Evolutionary conservation across 1,140 invertebrate species (phyloP).

Genomic region (Drosophila melanogaster): Release_6_plus_ISO1_MT NT_033777.3:14209501-14210000

Average conservation of each 20-base stretch:
- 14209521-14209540: conserved; percentile 37
- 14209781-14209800: conserved; percentile 8
- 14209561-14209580: conserved; percentile 35
- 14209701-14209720: no score
- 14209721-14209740: conserved; percentile 46
- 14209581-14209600: conserved; percentile 41
- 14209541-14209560: conserved; percentile 41
- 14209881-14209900: conserved; percentile 34
- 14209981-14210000: conserved; percentile 41
- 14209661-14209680: not conserved
- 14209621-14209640: conserved; percentile 63
- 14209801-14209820: conserved; percentile 1
- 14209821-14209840: conserved; percentile 49
- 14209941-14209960: conserved; percentile 55
- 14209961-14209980: conserved; percentile 48
- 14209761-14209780: conserved; percentile 16
- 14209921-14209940: conserved; percentile 36
- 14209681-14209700: not conserved
- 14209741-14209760: conserved; percentile 35
- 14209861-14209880: conserved; percentile 12
- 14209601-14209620: conserved; percentile 37
- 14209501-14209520: conserved; percentile 32
- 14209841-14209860: conserved; percentile 47
- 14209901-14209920: conserved; percentile 58
- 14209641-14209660: conserved; percentile 48